These are phyloP conservation scores for Harpalus rufipes DNA, from an alignment of 2,888 invertebrate genomes.

Conservation along the genomic window DNA sequence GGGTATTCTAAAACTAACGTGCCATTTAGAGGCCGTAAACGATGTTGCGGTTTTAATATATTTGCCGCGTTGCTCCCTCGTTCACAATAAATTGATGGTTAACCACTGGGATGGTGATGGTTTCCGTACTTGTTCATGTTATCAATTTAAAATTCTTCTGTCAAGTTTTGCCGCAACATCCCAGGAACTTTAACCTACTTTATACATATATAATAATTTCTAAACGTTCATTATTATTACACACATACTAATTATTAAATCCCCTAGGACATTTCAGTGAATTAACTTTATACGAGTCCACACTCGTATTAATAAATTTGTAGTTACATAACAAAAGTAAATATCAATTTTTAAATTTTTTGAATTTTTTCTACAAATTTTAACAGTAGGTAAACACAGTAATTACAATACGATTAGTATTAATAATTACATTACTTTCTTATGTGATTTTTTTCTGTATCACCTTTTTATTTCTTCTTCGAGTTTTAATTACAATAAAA, in stretches of 20 bases:
- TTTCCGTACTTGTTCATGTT: slow-evolving; percentile 26
- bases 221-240: not conserved
- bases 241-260: not conserved
- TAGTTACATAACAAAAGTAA: too few relatives aligned
- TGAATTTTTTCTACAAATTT: too few relatives aligned
- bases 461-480: too few relatives aligned
- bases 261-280: too few relatives aligned
- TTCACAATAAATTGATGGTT: slow-evolving; percentile 54
- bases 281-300: too few relatives aligned
- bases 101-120: slow-evolving; percentile 45
- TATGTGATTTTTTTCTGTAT: too few relatives aligned
- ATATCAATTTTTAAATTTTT: too few relatives aligned
- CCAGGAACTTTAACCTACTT: not conserved
- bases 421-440: too few relatives aligned
- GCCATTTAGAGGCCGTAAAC: slow-evolving; percentile 57
- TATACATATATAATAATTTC: not conserved
- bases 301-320: too few relatives aligned
- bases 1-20: slow-evolving; percentile 61
- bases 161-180: not conserved
- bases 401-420: too few relatives aligned
- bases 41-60: slow-evolving; percentile 58
- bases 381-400: too few relatives aligned
- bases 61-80: slow-evolving; percentile 41
- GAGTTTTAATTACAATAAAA: too few relatives aligned
- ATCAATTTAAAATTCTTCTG: slow-evolving; percentile 40